Conservation (phyloP, 2,113 vertebrate species). For the Rhabdornis inornatus region DNA sequence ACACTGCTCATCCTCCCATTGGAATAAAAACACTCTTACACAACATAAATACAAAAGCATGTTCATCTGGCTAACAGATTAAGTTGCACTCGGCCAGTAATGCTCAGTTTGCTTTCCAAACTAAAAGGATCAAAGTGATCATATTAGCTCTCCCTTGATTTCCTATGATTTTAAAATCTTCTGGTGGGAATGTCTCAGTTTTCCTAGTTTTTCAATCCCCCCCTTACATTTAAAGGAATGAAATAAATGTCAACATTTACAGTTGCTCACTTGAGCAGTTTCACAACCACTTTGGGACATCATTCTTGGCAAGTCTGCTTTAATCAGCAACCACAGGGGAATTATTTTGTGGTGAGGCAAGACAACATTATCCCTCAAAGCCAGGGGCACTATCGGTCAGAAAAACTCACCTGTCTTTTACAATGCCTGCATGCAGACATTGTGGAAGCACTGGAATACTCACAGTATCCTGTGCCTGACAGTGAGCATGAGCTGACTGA, state of each 20-base stretch:
- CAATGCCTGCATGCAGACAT: neutral
- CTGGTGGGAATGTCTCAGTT: neutral
- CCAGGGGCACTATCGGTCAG: neutral
- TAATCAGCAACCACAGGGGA: neutral
- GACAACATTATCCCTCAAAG: neutral
- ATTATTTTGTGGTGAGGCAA: neutral
- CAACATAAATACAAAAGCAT: neutral
- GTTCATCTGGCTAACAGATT: neutral
- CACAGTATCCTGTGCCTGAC: neutral
- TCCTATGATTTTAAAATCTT: neutral
- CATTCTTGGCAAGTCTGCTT: neutral
- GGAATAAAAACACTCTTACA: neutral
- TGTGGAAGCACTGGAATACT: neutral
- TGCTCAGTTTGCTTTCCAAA: neutral
- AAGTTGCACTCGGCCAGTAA: neutral
- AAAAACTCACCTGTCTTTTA: neutral
- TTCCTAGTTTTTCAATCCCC: neutral
- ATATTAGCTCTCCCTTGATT: neutral
- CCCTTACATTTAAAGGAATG: neutral
- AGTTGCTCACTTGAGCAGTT: neutral
- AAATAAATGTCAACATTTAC: neutral
- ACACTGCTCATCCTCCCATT: neutral
- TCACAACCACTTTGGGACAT: neutral
- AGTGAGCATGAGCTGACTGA: accelerated
- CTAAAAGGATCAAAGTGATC: neutral